A percentile compares a stretch with the other conserved stretches of the same genome.
phyloP scores from a whole-genome alignment of 2,888 invertebrate species.

The Petrolisthes cinctipes region DNA sequence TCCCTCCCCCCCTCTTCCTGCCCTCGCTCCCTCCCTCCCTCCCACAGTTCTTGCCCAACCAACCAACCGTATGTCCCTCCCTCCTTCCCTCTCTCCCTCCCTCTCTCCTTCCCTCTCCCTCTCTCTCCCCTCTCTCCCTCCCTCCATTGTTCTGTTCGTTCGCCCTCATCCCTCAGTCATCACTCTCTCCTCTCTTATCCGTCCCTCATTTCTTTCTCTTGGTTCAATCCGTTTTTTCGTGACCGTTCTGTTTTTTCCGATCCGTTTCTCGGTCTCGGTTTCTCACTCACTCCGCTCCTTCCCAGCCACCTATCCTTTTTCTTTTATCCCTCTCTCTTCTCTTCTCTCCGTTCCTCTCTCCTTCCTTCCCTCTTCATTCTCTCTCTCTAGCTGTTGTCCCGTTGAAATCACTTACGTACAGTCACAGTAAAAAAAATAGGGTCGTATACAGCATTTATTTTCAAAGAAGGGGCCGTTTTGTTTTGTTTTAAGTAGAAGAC shows the following conservation, averaged over 20 bases:
- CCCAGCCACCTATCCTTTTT: not conserved
- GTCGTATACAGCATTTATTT: no score
- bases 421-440: no score
- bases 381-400: no score
- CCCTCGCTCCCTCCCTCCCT: not conserved
- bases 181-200: not conserved
- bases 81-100: not conserved
- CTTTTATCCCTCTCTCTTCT: not conserved
- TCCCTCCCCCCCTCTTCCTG: constrained; percentile 11
- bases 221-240: not conserved
- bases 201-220: not conserved
- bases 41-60: not conserved
- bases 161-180: not conserved
- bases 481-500: no score
- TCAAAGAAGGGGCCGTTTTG: no score
- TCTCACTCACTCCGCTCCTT: not conserved
- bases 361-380: not conserved
- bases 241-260: not conserved
- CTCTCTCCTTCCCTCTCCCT: not conserved
- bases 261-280: not conserved
- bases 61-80: not conserved
- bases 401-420: no score
- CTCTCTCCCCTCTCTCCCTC: not conserved
- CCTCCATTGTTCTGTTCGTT: not conserved
- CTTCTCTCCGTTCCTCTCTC: not conserved